Conservation (phyloP, 2,797 vertebrate genomes). For the Myotis daubentonii region DNA sequence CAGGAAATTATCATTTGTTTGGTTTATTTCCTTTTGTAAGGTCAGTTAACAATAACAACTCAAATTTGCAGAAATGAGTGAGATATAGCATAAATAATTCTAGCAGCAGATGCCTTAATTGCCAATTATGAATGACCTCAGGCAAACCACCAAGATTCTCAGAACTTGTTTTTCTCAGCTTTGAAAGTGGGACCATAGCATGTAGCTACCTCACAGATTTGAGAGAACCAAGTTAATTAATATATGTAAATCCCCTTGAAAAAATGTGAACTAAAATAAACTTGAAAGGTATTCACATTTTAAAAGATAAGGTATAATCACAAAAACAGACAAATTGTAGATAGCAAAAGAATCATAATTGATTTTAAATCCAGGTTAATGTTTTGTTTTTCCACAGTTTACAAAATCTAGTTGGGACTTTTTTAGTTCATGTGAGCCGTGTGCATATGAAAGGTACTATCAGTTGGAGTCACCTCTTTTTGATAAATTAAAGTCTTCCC, state of each 20-base stretch:
- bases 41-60: conserved; percentile 25
- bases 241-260: not conserved
- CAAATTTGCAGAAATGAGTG: not conserved
- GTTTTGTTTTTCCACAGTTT: not conserved
- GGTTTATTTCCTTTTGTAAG: not conserved
- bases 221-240: not conserved
- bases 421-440: not conserved
- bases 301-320: not conserved
- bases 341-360: not conserved
- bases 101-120: not conserved
- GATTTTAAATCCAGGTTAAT: not conserved
- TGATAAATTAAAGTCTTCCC: not conserved
- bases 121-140: not conserved
- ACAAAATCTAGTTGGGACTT: not conserved
- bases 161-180: not conserved
- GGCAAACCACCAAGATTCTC: not conserved
- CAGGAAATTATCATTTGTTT: conserved; percentile 35
- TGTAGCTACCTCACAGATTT: not conserved
- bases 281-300: not conserved
- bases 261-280: not conserved
- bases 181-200: not conserved
- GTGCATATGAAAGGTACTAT: not conserved
- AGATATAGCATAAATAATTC: not conserved
- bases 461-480: not conserved
- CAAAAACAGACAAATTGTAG: not conserved